These are phyloP conservation scores for Temnothorax nylanderi DNA, from an alignment of 1,140 invertebrate genomes.

Conservation along the genomic window DNA sequence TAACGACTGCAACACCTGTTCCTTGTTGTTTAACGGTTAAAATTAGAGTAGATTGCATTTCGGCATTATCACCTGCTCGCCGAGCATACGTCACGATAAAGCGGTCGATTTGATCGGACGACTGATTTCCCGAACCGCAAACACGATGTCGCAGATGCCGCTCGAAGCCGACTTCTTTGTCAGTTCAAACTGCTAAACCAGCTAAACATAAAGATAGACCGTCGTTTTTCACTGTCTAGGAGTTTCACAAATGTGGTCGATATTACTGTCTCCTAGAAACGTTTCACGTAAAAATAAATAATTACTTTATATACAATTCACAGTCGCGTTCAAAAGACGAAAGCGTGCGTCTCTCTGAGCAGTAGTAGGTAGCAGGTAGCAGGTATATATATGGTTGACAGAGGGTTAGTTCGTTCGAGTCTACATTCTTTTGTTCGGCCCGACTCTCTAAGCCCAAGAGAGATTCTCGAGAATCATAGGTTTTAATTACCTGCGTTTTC, in stretches of 20 bases:
- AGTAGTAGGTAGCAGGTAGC: too few species aligned
- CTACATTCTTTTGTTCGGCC: background rate
- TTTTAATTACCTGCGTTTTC: background rate
- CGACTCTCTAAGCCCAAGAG: too few species aligned
- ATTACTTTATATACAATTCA: too few species aligned
- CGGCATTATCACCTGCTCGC: slow-evolving; percentile 4
- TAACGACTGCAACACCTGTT: slow-evolving; percentile 29
- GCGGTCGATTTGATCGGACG: slow-evolving; percentile 13
- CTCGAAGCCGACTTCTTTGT: background rate
- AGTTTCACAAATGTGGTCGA: background rate
- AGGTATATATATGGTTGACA: too few species aligned
- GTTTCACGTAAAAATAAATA: too few species aligned
- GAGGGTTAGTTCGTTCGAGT: too few species aligned
- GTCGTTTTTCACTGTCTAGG: background rate
- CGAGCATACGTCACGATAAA: background rate
- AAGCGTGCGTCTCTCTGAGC: background rate
- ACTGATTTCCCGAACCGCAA: slow-evolving; percentile 24
- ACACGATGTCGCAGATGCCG: background rate
- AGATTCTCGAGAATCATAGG: too few species aligned
- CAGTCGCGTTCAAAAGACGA: background rate
- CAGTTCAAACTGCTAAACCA: background rate
- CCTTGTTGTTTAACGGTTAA: slow-evolving; percentile 37
- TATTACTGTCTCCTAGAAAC: too few species aligned
- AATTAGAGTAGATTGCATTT: slow-evolving; percentile 31
- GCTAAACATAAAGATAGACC: background rate